Evolutionary conservation across 2,113 vertebrate species (phyloP).

Genomic region (Caranx ignobilis): DNA sequence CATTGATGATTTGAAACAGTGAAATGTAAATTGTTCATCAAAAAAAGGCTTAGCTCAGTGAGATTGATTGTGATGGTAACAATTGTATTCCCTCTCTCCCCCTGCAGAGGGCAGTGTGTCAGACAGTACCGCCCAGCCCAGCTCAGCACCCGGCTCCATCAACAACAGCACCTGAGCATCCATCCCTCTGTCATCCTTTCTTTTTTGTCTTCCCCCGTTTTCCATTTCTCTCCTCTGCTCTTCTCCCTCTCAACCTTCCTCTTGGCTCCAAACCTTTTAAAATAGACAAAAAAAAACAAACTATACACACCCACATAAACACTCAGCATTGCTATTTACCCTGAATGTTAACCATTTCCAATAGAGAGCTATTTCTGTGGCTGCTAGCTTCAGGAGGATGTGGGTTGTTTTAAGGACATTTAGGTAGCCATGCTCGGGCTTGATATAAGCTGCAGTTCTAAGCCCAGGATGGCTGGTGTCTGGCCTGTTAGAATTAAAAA

Average conservation of each 20-base stretch:
- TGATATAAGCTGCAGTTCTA: constrained; percentile 47
- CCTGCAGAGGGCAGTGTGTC: constrained; percentile 85
- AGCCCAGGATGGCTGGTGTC: constrained; percentile 20
- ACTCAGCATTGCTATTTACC: constrained; percentile 47
- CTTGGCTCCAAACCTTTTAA: constrained; percentile 69
- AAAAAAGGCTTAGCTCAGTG: not conserved
- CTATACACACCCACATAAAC: constrained; percentile 50
- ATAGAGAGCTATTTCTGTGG: constrained; percentile 41
- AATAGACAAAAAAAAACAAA: constrained; percentile 56
- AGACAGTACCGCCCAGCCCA: constrained; percentile 86
- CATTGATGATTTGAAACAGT: not conserved
- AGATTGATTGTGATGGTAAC: not conserved
- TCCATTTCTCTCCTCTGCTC: constrained; percentile 59
- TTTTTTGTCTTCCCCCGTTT: constrained; percentile 60
- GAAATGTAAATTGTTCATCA: not conserved
- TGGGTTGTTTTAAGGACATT: constrained; percentile 52
- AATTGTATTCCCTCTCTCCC: constrained; percentile 41
- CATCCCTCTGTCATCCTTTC: constrained; percentile 65
- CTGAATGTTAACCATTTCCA: constrained; percentile 56
- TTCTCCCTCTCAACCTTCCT: constrained; percentile 60
- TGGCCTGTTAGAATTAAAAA: constrained; percentile 32
- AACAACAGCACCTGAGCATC: constrained; percentile 87
- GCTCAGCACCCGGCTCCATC: constrained; percentile 85
- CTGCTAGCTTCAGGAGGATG: constrained; percentile 48
- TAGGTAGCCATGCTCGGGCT: constrained; percentile 39